Percentiles rank a stretch among this genome's conserved stretches.
These are phyloP conservation scores for Digitonthophagus gazella DNA, from an alignment of 2,888 invertebrate species.

Conservation along the genomic window DNA sequence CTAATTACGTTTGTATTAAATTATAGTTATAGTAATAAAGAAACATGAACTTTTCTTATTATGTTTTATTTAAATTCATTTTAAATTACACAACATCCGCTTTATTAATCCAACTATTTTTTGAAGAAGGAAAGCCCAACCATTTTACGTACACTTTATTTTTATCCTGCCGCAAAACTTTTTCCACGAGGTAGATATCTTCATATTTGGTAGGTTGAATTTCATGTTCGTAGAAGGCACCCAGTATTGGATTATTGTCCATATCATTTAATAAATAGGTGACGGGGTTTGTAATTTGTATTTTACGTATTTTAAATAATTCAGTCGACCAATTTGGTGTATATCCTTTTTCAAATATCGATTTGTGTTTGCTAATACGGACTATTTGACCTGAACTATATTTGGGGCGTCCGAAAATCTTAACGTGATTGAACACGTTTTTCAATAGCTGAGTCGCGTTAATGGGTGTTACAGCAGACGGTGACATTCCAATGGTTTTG, in stretches of 20 bases:
- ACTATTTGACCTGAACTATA: slow-evolving; percentile 41
- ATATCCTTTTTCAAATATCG: slow-evolving; percentile 38
- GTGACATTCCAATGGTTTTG: slow-evolving; percentile 37
- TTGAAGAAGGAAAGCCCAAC: slow-evolving; percentile 9
- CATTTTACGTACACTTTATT: slow-evolving; percentile 21
- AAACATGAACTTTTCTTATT: too few species aligned
- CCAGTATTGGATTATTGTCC: slow-evolving; percentile 34
- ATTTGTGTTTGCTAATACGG: slow-evolving; percentile 40
- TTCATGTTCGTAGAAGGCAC: slow-evolving; percentile 37
- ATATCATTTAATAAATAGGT: slow-evolving; percentile 41
- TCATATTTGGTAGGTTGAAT: neutral
- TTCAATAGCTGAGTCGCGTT: slow-evolving; percentile 10
- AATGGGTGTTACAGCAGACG: slow-evolving; percentile 30
- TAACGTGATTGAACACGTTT: slow-evolving; percentile 22
- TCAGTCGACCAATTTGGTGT: slow-evolving; percentile 43
- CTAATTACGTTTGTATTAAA: too few species aligned
- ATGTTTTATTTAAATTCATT: too few species aligned
- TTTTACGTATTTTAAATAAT: slow-evolving; percentile 40
- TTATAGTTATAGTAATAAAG: too few species aligned
- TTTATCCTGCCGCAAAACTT: neutral
- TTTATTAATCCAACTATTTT: slow-evolving; percentile 21
- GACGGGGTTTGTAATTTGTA: slow-evolving; percentile 38
- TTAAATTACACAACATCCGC: neutral
- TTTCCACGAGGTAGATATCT: slow-evolving; percentile 17
- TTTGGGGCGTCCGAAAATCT: slow-evolving; percentile 30